Evolutionary conservation across 2,888 invertebrate genomes (phyloP).

Genomic region (Aradus depressus): DNA sequence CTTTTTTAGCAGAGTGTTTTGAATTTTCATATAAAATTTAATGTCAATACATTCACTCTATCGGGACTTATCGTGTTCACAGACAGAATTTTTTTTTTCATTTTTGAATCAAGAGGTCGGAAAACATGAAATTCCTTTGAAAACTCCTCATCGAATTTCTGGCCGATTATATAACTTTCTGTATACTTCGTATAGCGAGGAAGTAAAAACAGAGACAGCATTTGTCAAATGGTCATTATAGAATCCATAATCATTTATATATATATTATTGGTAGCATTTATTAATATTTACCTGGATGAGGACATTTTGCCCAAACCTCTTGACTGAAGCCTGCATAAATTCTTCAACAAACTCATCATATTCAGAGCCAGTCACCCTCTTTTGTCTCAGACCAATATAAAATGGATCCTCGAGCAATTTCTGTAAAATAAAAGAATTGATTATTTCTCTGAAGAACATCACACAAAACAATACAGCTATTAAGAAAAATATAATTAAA

Average conservation of each 20-base stretch:
- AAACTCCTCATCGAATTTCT: too few relatives aligned
- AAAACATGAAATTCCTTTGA: too few relatives aligned
- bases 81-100: too few relatives aligned
- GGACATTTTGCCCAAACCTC: conserved; percentile 72
- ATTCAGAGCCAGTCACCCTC: conserved; percentile 68
- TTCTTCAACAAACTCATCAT: conserved; percentile 91
- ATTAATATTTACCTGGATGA: conserved; percentile 49
- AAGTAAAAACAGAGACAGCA: background rate
- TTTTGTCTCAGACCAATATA: conserved; percentile 87
- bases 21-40: too few relatives aligned
- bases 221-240: background rate
- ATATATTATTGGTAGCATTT: background rate
- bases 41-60: too few relatives aligned
- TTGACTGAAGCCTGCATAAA: conserved; percentile 87
- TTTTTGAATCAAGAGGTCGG: too few relatives aligned
- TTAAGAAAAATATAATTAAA: too few relatives aligned
- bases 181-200: background rate
- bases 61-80: too few relatives aligned
- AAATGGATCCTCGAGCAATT: conserved; percentile 78
- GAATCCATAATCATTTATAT: background rate
- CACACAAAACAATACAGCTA: too few relatives aligned
- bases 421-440: conserved; percentile 38
- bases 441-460: background rate
- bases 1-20: too few relatives aligned
- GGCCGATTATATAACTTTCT: too few relatives aligned